A percentile compares a stretch with the other conserved stretches of the same genome.
Conservation (phyloP, 2,113 vertebrate species). For the Neoarius graeffei region DNA sequence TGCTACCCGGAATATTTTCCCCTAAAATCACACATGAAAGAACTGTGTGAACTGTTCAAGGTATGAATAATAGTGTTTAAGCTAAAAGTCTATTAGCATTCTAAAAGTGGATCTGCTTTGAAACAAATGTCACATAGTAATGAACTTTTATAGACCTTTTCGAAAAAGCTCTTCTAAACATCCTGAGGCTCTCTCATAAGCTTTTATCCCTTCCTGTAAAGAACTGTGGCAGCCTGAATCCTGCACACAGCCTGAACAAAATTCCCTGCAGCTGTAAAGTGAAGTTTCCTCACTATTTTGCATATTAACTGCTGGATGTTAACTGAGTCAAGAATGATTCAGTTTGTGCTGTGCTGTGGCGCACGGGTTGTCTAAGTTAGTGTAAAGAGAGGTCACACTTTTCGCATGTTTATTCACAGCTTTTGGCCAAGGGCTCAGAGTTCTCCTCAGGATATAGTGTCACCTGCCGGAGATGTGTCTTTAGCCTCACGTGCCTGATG, state of each 20-base stretch:
- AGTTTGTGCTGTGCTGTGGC: background rate
- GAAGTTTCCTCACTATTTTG: background rate
- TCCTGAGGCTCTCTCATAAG: conserved; percentile 39
- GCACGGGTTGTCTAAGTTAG: background rate
- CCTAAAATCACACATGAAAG: background rate
- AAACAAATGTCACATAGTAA: conserved; percentile 29
- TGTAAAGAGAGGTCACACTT: background rate
- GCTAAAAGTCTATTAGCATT: background rate
- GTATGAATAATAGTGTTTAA: conserved; percentile 15
- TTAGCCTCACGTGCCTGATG: conserved; percentile 36
- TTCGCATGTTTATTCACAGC: conserved; percentile 25
- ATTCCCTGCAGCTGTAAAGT: background rate
- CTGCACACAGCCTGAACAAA: background rate
- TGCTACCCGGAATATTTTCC: background rate
- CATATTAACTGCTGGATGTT: background rate
- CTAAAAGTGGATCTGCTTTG: conserved; percentile 13
- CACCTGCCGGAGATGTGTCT: conserved; percentile 14
- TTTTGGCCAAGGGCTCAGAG: conserved; percentile 11
- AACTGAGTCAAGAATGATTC: background rate
- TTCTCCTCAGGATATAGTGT: background rate
- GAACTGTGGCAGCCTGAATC: background rate
- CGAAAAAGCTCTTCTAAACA: conserved; percentile 41
- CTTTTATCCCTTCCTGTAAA: conserved; percentile 34
- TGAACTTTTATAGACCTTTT: conserved; percentile 15
- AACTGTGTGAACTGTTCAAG: background rate